Base-by-base conservation (phyloP, 1,140 invertebrate species). In the Bombus terrestris region DNA sequence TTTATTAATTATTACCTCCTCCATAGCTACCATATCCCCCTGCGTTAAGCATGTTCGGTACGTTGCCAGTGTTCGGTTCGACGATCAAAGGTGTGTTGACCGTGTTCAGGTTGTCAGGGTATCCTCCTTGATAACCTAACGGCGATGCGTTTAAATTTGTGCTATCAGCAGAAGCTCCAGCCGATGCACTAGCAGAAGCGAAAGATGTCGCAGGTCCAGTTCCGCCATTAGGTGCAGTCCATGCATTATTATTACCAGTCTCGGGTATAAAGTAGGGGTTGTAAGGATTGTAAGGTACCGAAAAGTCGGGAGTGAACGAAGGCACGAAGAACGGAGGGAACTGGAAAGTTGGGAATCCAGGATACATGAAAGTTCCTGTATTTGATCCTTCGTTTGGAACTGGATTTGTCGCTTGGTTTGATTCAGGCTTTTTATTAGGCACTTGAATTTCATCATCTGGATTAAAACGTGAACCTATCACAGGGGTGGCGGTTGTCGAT, bases 141-240 rank as follows among this genome's bases (percentile, higher is more conserved):
- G 83, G 47, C 3, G 59, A 32, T 12, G 15, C 28, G 28, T 73
- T 66, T 57, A 66, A 86, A 39, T 72, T 28, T 12, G 53, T 32
- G 28, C n/a, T 15, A 32, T 39, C n/a, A 3, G 47, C 74, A 66
- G 62, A 80, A 59, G 78, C 82, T 59, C 86, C 71, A 3, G 82
- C 73, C 25, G 77, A 87, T 8, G 81, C 79, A 12, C 86, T 66
- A 22, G 86, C 83, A 13, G 87, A 86, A 15, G 88, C 86, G 39
- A 85, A 79, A 6, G 89, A 75, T 22, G 77, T 68, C 3, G 80
- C 81, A 35, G 25, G 22, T 47, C 89, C 89, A 35, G 32, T 43
- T 35, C 74, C 88, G 4, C 22, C 43, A 71, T 32, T 85, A 3
- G 81, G 43, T 18, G 78, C 69, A 0, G 82, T 73, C 86, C 82